These are phyloP conservation scores for Melanotaenia nigrans DNA, from an alignment of 2,797 vertebrate genomes.

Conservation along the genomic window DNA sequence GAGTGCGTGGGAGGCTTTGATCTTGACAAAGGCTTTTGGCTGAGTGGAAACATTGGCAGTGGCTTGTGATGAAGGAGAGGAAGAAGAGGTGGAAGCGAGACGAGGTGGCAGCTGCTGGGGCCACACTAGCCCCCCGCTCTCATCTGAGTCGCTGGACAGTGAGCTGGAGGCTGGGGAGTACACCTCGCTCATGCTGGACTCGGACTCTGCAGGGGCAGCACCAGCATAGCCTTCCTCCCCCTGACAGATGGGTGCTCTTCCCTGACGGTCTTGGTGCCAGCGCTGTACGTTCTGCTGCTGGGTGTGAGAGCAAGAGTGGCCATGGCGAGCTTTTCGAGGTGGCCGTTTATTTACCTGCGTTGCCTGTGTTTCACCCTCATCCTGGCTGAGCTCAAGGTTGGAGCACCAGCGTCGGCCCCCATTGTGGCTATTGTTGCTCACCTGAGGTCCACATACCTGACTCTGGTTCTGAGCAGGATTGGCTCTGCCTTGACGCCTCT, in stretches of 20 bases:
- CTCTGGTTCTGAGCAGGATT: slow-evolving; percentile 66
- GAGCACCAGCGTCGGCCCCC: slow-evolving; percentile 85
- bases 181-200: slow-evolving; percentile 89
- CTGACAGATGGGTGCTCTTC: slow-evolving; percentile 72
- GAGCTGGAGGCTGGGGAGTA: slow-evolving; percentile 89
- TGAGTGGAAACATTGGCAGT: slow-evolving; percentile 69
- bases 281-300: slow-evolving; percentile 59
- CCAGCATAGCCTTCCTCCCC: slow-evolving; percentile 68
- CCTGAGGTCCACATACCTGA: slow-evolving; percentile 38
- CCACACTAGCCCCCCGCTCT: slow-evolving; percentile 91
- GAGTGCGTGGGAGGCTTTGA: slow-evolving; percentile 93
- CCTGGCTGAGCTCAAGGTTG: slow-evolving; percentile 88
- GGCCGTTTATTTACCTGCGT: slow-evolving; percentile 51
- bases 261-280: slow-evolving; percentile 67
- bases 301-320: slow-evolving; percentile 43
- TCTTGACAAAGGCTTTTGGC: slow-evolving; percentile 90
- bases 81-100: slow-evolving; percentile 80
- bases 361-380: slow-evolving; percentile 74
- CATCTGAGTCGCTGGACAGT: slow-evolving; percentile 89
- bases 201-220: slow-evolving; percentile 79
- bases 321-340: slow-evolving; percentile 53
- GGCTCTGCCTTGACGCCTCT: slow-evolving; percentile 65
- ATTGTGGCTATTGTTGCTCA: slow-evolving; percentile 36
- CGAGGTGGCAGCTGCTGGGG: slow-evolving; percentile 90
- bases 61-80: slow-evolving; percentile 76